A percentile compares a stretch with the other conserved stretches of the same genome.
Conservation (phyloP, 2,888 invertebrate genomes). For the Bugula neritina region DNA sequence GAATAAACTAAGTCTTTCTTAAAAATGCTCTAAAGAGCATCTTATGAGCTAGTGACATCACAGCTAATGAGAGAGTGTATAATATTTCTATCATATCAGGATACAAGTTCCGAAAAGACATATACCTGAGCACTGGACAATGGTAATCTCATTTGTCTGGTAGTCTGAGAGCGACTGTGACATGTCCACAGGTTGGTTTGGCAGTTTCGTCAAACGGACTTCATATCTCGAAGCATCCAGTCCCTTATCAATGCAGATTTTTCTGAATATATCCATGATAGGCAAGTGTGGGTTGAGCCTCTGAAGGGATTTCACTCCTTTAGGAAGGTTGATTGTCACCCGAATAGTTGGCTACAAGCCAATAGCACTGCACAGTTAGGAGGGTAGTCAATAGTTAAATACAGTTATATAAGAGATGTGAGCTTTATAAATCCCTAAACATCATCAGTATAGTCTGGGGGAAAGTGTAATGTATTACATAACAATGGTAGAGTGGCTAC, state of each 20-base stretch:
- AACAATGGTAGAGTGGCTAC: no score
- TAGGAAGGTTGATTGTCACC: slow-evolving; percentile 66
- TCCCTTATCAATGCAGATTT: slow-evolving; percentile 71
- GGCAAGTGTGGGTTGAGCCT: slow-evolving; percentile 67
- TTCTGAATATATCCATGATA: slow-evolving; percentile 64
- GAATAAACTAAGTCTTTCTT: no score
- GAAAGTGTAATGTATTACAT: no score
- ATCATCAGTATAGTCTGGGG: no score
- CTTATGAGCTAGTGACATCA: no score
- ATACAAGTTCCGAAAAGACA: no score
- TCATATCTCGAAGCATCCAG: slow-evolving; percentile 69
- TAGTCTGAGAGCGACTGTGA: slow-evolving; percentile 62
- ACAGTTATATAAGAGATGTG: no score
- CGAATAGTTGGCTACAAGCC: slow-evolving; percentile 51
- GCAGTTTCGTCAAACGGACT: slow-evolving; percentile 68
- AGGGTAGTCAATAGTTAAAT: no score
- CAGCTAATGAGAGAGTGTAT: no score
- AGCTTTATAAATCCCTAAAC: no score
- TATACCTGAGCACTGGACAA: slow-evolving; percentile 50
- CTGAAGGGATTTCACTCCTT: slow-evolving; percentile 72
- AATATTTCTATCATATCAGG: no score
- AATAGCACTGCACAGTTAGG: neutral
- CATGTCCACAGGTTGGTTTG: slow-evolving; percentile 61
- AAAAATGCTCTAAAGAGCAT: no score
- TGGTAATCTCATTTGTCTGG: slow-evolving; percentile 63